Base-by-base conservation (phyloP, 2,888 invertebrate genomes). In the Eurytoma adleriae region DNA sequence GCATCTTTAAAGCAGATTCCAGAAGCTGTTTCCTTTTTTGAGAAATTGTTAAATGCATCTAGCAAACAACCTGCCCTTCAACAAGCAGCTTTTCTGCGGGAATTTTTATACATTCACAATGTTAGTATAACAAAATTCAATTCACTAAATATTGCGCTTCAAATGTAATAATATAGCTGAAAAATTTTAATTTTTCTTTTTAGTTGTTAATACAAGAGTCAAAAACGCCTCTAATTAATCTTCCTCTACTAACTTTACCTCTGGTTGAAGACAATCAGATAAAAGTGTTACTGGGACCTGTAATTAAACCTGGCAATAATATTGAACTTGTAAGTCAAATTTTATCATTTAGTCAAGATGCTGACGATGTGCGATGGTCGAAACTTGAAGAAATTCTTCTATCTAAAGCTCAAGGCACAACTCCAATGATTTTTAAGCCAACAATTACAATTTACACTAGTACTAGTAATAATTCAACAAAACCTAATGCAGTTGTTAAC, bases 51-150 rank as follows among this genome's bases (percentile, higher is more conserved):
- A 67, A 93, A 94, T 71, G 94, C 94, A 20, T 92, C 93, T 57
- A 95, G 95, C 86, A 92, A 93, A 83, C 96, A 96, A 89, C 93
- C 94, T 80, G 92, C 94, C 2, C 91, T 92, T 68, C 96, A 96
- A 88, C 97, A 97, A 91, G 93, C 94, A 62, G 93, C 95, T 84
- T 98, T 97, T 92, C 92, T 98, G 77, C 93, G 96, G 85, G 98
- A 98, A 91, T 98, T 96, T 92, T 93, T 98, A 88, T 94, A 94
- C 85, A 96, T 96, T 66, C 95, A 96, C 88, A 95, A 95, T 92
- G 97, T 97, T 88, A 89, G 91, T 89, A 66, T 40, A 40, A 40
- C 7, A 40, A 40, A 40, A 5, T 13, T 50, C 3, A 50, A 50
- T 40, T 40, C 16, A 16, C 27, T 27, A n/a, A 40, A 30, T 30